phyloP scores from a whole-genome alignment of 1,140 invertebrate species.

The Sinonovacula constricta region DNA sequence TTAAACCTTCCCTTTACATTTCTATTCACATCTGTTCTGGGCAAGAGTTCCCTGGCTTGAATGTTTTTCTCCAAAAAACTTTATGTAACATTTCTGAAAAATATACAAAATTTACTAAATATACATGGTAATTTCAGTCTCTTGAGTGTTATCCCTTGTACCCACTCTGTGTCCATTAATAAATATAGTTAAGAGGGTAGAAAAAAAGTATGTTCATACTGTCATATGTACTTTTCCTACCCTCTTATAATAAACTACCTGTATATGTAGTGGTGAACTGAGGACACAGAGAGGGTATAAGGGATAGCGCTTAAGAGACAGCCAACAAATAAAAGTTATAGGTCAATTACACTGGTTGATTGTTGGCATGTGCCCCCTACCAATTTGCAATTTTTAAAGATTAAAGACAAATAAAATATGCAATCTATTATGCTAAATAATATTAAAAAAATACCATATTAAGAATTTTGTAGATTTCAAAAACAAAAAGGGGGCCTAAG shows the following conservation, averaged over 20 bases:
- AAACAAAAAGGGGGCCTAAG: not conserved
- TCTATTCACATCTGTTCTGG: not conserved
- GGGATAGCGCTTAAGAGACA: no score
- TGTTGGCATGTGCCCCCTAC: no score
- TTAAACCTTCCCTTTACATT: conserved; percentile 9
- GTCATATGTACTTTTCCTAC: not conserved
- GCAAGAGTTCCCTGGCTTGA: not conserved
- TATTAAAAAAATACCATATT: not conserved
- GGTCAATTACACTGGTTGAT: no score
- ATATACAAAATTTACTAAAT: not conserved
- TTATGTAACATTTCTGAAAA: conserved; percentile 17
- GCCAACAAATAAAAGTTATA: no score
- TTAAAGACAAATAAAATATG: not conserved
- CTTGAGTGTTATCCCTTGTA: no score
- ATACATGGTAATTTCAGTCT: no score
- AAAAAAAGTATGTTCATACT: not conserved
- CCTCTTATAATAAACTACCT: not conserved
- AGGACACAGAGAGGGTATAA: no score
- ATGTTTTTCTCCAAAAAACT: not conserved
- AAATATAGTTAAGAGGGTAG: no score
- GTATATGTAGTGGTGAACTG: not conserved
- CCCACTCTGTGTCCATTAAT: no score
- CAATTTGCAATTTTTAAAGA: no score
- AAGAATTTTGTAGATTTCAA: not conserved
- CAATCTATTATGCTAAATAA: not conserved